Percentiles rank a stretch among this genome's conserved stretches.
These are phyloP conservation scores for Falcunculus frontatus DNA, from an alignment of 2,113 vertebrate species.

Conservation along the genomic window DNA sequence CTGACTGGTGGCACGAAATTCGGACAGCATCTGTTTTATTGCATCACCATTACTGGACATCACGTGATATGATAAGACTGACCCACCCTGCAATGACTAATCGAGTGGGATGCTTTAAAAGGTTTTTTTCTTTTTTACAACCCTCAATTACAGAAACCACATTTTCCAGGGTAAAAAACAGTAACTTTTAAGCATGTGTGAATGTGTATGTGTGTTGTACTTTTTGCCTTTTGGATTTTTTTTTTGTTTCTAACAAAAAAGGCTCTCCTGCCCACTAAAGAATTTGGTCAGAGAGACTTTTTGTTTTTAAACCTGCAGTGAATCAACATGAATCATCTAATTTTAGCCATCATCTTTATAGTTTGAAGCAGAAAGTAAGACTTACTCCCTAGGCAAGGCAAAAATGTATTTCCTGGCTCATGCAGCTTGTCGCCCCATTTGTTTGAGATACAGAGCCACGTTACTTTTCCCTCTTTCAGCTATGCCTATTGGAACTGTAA, in stretches of 20 bases:
- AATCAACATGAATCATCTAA: constrained; percentile 63
- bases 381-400: neutral
- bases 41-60: constrained; percentile 74
- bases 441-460: neutral
- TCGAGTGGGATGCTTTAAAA: constrained; percentile 75
- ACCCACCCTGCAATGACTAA: constrained; percentile 75
- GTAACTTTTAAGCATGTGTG: constrained; percentile 57
- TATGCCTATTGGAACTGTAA: neutral
- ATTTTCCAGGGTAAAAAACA: constrained; percentile 79
- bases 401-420: constrained; percentile 37
- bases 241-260: constrained; percentile 45
- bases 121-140: constrained; percentile 69
- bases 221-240: constrained; percentile 13
- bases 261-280: constrained; percentile 40
- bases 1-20: constrained; percentile 29
- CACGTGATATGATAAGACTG: constrained; percentile 70
- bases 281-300: constrained; percentile 28
- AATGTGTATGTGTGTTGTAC: neutral
- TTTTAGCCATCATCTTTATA: constrained; percentile 33
- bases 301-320: constrained; percentile 53
- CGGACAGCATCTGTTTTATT: constrained; percentile 62
- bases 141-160: constrained; percentile 79
- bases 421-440: neutral
- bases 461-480: neutral
- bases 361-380: neutral